Conservation (phyloP, 2,888 invertebrate species). For the Epinotia demarniana region DNA sequence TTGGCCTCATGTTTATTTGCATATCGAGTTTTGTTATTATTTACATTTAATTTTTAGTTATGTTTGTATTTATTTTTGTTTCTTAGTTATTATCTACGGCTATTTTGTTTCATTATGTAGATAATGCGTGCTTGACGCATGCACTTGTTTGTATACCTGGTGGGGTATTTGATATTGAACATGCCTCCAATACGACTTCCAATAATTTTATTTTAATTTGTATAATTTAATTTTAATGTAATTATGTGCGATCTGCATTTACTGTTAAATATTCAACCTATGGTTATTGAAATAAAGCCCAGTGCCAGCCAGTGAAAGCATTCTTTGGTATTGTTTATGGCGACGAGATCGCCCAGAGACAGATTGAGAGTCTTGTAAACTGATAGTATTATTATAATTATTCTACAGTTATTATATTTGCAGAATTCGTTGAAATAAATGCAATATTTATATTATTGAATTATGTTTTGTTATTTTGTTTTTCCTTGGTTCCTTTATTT, state of each 20-base stretch:
- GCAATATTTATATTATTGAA: conserved; percentile 85
- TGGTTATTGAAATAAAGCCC: conserved; percentile 75
- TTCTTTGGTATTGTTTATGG: conserved; percentile 66
- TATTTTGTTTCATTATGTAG: conserved; percentile 74
- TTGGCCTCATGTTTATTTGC: conserved; percentile 70
- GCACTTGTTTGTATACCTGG: conserved; percentile 52
- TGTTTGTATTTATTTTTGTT: conserved; percentile 85
- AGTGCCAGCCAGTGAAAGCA: conserved; percentile 79
- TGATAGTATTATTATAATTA: conserved; percentile 84
- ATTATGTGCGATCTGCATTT: conserved; percentile 82
- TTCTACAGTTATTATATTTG: conserved; percentile 84
- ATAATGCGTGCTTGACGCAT: conserved; percentile 56
- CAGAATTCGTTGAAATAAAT: conserved; percentile 85
- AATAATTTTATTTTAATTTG: conserved; percentile 81
- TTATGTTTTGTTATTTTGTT: conserved; percentile 78
- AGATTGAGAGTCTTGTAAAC: conserved; percentile 80
- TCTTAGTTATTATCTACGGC: conserved; percentile 71
- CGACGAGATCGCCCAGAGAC: conserved; percentile 62
- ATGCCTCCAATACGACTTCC: conserved; percentile 81
- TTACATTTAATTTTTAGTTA: conserved; percentile 71
- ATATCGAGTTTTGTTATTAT: conserved; percentile 75
- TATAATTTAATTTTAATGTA: conserved; percentile 80
- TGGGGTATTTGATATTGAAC: conserved; percentile 68
- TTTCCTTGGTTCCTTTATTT: conserved; percentile 76
- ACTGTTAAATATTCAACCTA: conserved; percentile 77